A percentile compares a stretch with the other conserved stretches of the same genome.
Conservation (phyloP, 1,140 invertebrate genomes). For the Sycophaga agraensis region DNA sequence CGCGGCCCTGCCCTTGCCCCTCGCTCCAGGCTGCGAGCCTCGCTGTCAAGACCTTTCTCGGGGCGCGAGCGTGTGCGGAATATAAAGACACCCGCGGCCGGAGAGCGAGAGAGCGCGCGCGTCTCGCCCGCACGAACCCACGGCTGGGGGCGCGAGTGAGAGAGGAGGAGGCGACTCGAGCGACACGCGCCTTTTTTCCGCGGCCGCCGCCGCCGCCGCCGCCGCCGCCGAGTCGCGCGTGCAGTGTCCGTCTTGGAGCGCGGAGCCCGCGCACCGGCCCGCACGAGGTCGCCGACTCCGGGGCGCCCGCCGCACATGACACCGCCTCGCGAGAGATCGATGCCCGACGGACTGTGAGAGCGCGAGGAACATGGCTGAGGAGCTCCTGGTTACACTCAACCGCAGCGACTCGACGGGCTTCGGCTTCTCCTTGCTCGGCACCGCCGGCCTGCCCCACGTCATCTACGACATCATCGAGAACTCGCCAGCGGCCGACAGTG, state of each 20-base stretch:
- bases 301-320: too few relatives aligned
- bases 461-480: constrained; percentile 90
- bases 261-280: too few relatives aligned
- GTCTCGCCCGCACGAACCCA: too few relatives aligned
- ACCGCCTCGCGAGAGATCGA: not conserved
- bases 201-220: too few relatives aligned
- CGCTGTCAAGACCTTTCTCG: too few relatives aligned
- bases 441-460: constrained; percentile 84
- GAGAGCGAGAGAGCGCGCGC: not conserved
- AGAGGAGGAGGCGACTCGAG: not conserved
- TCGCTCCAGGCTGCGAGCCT: too few relatives aligned
- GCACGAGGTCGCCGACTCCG: too few relatives aligned
- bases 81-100: not conserved
- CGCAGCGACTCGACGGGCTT: constrained; percentile 81
- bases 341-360: not conserved
- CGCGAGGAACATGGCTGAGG: constrained; percentile 74
- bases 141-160: not conserved
- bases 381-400: constrained; percentile 79
- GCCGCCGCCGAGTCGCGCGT: too few relatives aligned
- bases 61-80: too few relatives aligned
- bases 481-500: constrained; percentile 84
- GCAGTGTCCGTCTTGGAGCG: too few relatives aligned
- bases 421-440: constrained; percentile 85
- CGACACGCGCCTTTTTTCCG: too few relatives aligned
- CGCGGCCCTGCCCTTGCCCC: too few relatives aligned